These are phyloP conservation scores for Onthophagus taurus DNA, from an alignment of 1,140 invertebrate genomes.

Conservation along the genomic window DNA sequence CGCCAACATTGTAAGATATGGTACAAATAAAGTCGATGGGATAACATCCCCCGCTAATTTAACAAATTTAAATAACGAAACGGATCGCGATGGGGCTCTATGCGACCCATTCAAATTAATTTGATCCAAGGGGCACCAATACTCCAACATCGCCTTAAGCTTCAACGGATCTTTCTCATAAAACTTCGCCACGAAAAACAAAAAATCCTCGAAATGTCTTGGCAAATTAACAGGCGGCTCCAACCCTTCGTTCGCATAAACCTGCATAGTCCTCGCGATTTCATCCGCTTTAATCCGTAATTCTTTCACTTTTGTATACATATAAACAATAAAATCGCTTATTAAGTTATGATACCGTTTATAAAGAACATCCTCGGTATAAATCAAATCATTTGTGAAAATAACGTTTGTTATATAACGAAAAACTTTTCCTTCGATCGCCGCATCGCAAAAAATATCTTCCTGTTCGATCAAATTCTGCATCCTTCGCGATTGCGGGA, in stretches of 20 bases:
- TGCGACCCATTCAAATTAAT: constrained; percentile 32
- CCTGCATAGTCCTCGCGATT: constrained; percentile 69
- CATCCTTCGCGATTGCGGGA: constrained; percentile 37
- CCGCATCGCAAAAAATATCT: constrained; percentile 62
- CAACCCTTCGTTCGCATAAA: constrained; percentile 72
- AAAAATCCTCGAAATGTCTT: constrained; percentile 74
- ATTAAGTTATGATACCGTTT: constrained; percentile 75
- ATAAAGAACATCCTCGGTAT: constrained; percentile 74
- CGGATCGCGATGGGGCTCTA: constrained; percentile 49
- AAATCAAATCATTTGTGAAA: constrained; percentile 59
- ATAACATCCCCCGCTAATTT: constrained; percentile 74
- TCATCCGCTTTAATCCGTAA: constrained; percentile 79
- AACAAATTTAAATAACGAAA: constrained; percentile 84
- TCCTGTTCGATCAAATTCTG: constrained; percentile 56
- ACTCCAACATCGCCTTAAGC: constrained; percentile 66
- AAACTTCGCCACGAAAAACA: constrained; percentile 66
- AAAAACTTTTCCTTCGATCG: constrained; percentile 74
- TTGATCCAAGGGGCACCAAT: constrained; percentile 66
- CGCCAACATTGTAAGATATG: constrained; percentile 79
- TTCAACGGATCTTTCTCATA: constrained; percentile 67
- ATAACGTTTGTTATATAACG: constrained; percentile 64
- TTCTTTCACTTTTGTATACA: constrained; percentile 86
- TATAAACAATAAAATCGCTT: constrained; percentile 86
- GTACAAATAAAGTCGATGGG: constrained; percentile 74
- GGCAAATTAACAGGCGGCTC: constrained; percentile 65